Conservation (phyloP, 2,888 invertebrate genomes). For the Epicampocera succincta region DNA sequence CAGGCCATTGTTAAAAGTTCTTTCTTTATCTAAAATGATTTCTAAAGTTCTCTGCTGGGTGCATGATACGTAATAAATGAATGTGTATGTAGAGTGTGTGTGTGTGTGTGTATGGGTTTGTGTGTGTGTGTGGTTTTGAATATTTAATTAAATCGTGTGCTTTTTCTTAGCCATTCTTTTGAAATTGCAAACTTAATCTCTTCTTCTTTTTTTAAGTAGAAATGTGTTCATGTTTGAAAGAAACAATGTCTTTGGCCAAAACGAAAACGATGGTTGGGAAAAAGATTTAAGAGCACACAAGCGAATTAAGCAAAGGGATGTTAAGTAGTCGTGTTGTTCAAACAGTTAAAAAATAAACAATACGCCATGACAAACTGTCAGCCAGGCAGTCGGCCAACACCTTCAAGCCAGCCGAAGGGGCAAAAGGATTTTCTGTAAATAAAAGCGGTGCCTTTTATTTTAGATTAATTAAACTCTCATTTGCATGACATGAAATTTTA, state of each 20-base stretch:
- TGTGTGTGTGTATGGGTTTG: constrained; percentile 4
- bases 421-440: constrained; percentile 28
- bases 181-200: not conserved
- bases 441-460: constrained; percentile 8
- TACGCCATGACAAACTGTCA: not conserved
- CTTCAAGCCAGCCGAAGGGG: constrained; percentile 45
- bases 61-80: not conserved
- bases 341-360: constrained; percentile 53
- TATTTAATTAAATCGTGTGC: constrained; percentile 21
- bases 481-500: constrained; percentile 31
- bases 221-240: not conserved
- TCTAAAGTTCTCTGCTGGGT: constrained; percentile 39
- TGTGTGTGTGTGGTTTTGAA: constrained; percentile 20
- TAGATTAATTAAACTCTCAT: constrained; percentile 8
- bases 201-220: not conserved
- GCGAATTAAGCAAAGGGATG: not conserved
- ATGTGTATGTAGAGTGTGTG: not conserved
- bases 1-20: constrained; percentile 53
- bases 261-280: not conserved
- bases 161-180: constrained; percentile 26
- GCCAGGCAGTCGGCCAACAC: constrained; percentile 40
- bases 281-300: not conserved
- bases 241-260: not conserved
- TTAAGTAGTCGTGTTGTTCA: constrained; percentile 25
- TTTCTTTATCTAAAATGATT: constrained; percentile 5